A percentile compares a stretch with the other conserved stretches of the same genome.
phyloP scores from a whole-genome alignment of 2,888 invertebrate genomes.

The Amphipoea oculea region DNA sequence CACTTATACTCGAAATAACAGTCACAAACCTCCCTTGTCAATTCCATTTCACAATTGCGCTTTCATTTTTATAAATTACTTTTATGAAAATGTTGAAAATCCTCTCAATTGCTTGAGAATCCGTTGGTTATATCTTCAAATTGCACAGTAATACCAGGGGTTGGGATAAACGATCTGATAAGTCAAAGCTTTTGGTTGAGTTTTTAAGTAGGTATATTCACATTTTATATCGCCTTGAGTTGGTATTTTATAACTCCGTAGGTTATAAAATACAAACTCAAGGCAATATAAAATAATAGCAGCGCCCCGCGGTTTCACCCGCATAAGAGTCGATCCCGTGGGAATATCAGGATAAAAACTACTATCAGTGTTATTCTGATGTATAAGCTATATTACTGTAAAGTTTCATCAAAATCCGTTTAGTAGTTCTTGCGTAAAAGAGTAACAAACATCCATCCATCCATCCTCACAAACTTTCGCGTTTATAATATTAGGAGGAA shows the following conservation, averaged over 20 bases:
- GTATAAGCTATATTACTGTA: too few species aligned
- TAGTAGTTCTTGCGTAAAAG: too few species aligned
- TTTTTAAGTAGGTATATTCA: not conserved
- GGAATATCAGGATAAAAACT: too few species aligned
- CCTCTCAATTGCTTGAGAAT: constrained; percentile 30
- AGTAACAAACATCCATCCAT: too few species aligned
- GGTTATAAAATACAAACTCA: not conserved
- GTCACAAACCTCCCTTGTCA: not conserved
- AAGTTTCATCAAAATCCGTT: too few species aligned
- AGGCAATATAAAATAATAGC: not conserved
- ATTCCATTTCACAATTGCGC: constrained; percentile 21
- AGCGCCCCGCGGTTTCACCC: not conserved
- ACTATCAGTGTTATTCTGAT: too few species aligned
- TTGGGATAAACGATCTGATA: constrained; percentile 24
- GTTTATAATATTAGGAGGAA: too few species aligned
- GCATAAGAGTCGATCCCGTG: too few species aligned
- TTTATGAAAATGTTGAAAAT: constrained; percentile 35
- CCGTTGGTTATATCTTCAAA: constrained; percentile 26
- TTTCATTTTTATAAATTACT: constrained; percentile 12
- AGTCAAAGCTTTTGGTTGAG: constrained; percentile 15
- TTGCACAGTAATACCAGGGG: constrained; percentile 43
- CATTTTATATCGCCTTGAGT: not conserved
- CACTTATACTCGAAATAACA: not conserved
- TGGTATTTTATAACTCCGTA: not conserved
- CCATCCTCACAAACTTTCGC: too few species aligned